Evolutionary conservation across 2,888 invertebrate species (phyloP).

Genomic region (Drosophila fungiperda): DNA sequence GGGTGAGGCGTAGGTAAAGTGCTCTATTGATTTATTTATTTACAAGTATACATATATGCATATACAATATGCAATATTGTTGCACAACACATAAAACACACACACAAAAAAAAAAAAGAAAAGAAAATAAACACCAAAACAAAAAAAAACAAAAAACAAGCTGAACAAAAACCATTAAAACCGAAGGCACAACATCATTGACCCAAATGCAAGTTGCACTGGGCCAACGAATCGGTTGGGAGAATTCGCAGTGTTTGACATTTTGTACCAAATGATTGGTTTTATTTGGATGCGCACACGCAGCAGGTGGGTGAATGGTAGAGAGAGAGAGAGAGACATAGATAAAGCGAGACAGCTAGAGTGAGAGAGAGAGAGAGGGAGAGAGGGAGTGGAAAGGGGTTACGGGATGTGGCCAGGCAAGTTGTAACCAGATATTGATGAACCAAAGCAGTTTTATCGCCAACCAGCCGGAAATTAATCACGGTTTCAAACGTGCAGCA

Average conservation of each 20-base stretch:
- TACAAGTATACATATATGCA: conserved; percentile 21
- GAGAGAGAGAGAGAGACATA: neutral
- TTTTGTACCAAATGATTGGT: conserved; percentile 62
- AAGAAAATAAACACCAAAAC: neutral
- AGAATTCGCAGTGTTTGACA: conserved; percentile 54
- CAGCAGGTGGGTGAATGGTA: conserved; percentile 18
- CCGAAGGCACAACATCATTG: conserved; percentile 60
- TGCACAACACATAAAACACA: conserved; percentile 23
- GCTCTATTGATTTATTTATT: conserved; percentile 57
- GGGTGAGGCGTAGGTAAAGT: too few species aligned
- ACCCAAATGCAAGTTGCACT: conserved; percentile 56
- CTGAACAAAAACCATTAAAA: conserved; percentile 25
- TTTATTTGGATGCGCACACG: conserved; percentile 63
- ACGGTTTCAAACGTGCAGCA: conserved; percentile 59
- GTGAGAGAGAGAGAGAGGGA: neutral
- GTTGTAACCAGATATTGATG: conserved; percentile 66
- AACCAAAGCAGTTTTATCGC: conserved; percentile 67
- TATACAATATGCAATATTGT: conserved; percentile 55
- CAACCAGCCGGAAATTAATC: conserved; percentile 69
- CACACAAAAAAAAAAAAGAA: conserved; percentile 1
- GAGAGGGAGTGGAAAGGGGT: neutral
- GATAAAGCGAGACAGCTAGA: neutral
- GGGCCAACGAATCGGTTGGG: conserved; percentile 31
- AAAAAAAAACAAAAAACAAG: conserved; percentile 8
- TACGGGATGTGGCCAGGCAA: conserved; percentile 1